Evolutionary conservation across 2,113 vertebrate genomes (phyloP), one percentile per base, ranked within the genome.

Genomic region (Gasterosteus nipponicus): DNA sequence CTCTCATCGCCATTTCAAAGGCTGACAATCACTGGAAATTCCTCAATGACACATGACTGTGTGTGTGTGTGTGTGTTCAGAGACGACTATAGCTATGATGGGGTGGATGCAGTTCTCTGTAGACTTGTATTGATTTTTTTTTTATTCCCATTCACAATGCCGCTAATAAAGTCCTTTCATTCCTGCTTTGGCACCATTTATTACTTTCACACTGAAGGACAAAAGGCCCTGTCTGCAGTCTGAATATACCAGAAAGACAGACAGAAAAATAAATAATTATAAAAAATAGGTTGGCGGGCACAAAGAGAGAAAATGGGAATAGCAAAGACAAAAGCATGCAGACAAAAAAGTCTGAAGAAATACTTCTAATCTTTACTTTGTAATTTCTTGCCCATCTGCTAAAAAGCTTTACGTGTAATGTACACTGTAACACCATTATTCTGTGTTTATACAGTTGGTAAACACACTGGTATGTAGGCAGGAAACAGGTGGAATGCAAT

Each of bases 1-100:
- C 46, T 7, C n/a, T 26, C 51, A 81, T 81, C 70, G 71, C 14
- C 67, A 75, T 78, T 73, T 80, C 71, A 83, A 85, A 83, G 39
- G 68, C 75, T 73, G 78, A 26, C 75, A 81, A 39, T 71, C 68
- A 71, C 31, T 68, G 69, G 42, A n/a, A 35, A 58, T 54, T 56
- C 22, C 39, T 51, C 15, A 39, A 54, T 53, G 72, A 73, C 81
- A 75, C 33, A 61, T 46, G 44, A 10, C 44, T 31, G 26, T 57
- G 29, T 33, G 56, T 57, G 51, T 53, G 51, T 31, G 69, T 67
- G 72, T 47, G 39, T 65, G 58, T 44, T 18, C 11, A 2, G 9
- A 65, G 72, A 53, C 31, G 26, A n/a, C 39, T 42, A 39, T 31
- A 42, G 51, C 71, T 54, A 56, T 65, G 39, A 57, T 71, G n/a